Percentiles rank a stretch among this genome's conserved stretches.
These are phyloP conservation scores for Gadopsis bispinosus DNA, from an alignment of 2,797 vertebrate species.

Conservation along the genomic window DNA sequence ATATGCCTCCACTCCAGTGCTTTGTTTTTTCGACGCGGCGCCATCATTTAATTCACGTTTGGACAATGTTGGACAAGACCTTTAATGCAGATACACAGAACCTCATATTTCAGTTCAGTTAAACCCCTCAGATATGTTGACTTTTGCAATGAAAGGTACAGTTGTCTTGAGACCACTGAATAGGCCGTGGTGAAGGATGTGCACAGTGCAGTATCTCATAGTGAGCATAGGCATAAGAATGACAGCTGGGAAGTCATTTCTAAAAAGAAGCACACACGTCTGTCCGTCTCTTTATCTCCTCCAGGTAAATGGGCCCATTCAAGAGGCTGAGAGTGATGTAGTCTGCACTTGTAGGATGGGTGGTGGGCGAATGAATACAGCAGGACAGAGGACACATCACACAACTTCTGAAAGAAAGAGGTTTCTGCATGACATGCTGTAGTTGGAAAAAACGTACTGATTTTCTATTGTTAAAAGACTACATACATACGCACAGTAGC, in stretches of 20 bases:
- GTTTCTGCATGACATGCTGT: not conserved
- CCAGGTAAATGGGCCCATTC: constrained; percentile 30
- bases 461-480: not conserved
- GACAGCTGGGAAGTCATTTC: constrained; percentile 37
- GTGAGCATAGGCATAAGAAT: constrained; percentile 15
- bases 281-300: constrained; percentile 36
- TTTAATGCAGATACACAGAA: constrained; percentile 28
- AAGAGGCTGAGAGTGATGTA: constrained; percentile 15
- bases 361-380: constrained; percentile 9
- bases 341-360: not conserved
- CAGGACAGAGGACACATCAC: not conserved
- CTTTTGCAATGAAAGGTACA: constrained; percentile 54
- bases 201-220: constrained; percentile 36
- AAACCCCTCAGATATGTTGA: constrained; percentile 57
- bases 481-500: not conserved
- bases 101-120: constrained; percentile 57
- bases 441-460: not conserved
- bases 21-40: not conserved
- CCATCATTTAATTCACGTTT: constrained; percentile 18
- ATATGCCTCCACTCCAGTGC: not conserved
- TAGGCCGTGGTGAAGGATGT: constrained; percentile 47
- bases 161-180: constrained; percentile 47
- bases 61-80: not conserved
- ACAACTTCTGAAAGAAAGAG: constrained; percentile 8
- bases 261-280: constrained; percentile 24